Evolutionary conservation across 23 tunicate genomes (phyloP), one percentile per base, ranked within the genome.

Genomic region (Aplidium turbinatum): DNA sequence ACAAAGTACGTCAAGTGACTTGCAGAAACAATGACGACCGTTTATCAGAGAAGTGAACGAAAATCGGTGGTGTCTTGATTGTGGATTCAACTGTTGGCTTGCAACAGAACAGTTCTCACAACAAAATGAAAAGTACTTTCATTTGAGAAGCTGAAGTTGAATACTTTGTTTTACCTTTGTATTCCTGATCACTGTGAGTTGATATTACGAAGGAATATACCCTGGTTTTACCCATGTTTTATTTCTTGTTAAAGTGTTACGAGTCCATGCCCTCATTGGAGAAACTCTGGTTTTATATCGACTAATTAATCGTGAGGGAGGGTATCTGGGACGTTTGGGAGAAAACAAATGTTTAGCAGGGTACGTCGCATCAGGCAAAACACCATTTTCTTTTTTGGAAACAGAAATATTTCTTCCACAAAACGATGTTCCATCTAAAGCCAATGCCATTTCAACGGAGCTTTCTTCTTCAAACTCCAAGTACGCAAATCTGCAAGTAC

Each of bases 181-280:
- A n/a, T n/a, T n/a, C n/a, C n/a, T n/a, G n/a, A n/a, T n/a, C n/a
- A n/a, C n/a, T n/a, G n/a, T n/a, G n/a, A n/a, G n/a, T n/a, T n/a
- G n/a, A 35, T 42, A n/a, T 35, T 71, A 47, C 24, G 84, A 35
- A 13, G 80, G 70, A 3, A 57, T 35, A 20, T 73, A 55, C 18
- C 91, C 89, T 0, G 97, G 97, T 48, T 83, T 90, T 33, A 90
- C 89, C 97, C 97, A 90, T 0, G 84, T 90, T 54, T 78, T 90
- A 58, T 90, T 90, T 1, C 89, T 45, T 4, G 81, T 52, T 3
- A 32, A 35, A 1, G 38, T 18, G 31, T 63, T 38, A 31, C 57
- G 28, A 39, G 21, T 36, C 53, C 79, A 39, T 6, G 72, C 7
- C 52, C 66, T 26, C 4, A n/a, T n/a, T n/a, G 70, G 25, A 3